A percentile compares a stretch with the other conserved stretches of the same genome.
Conservation (phyloP, 2,113 vertebrate species). For the Eleginops maclovinus region DNA sequence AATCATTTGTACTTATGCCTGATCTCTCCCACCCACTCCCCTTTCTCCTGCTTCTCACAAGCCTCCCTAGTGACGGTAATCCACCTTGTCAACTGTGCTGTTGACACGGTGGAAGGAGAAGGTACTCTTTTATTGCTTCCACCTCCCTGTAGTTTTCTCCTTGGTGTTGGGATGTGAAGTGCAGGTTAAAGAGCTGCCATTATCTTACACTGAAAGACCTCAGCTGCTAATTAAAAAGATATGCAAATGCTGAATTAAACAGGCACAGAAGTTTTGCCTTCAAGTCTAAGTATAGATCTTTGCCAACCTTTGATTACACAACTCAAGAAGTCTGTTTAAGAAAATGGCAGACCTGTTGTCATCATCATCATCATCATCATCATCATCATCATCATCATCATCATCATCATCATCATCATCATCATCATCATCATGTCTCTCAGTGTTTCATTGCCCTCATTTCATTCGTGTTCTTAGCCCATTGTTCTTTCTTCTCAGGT, state of each 20-base stretch:
- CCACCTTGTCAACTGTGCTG: slow-evolving; percentile 94
- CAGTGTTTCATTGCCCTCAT: slow-evolving; percentile 29
- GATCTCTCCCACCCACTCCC: slow-evolving; percentile 86
- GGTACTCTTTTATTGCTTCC: slow-evolving; percentile 86
- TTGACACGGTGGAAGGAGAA: slow-evolving; percentile 95
- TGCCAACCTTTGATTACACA: slow-evolving; percentile 7
- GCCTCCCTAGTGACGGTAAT: slow-evolving; percentile 99
- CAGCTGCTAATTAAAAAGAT: slow-evolving; percentile 30
- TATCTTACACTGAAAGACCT: slow-evolving; percentile 69
- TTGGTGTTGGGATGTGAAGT: slow-evolving; percentile 68
- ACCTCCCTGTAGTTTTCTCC: slow-evolving; percentile 52
- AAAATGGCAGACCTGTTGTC: slow-evolving; percentile 69
- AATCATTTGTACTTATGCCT: slow-evolving; percentile 82
- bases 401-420: too few relatives aligned
- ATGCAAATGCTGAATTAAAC: slow-evolving; percentile 16
- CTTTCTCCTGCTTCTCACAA: slow-evolving; percentile 87
- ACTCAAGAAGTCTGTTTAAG: slow-evolving; percentile 62
- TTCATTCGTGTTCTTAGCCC: slow-evolving; percentile 43
- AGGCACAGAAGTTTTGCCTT: background rate
- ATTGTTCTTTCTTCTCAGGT: slow-evolving; percentile 52
- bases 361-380: too few relatives aligned
- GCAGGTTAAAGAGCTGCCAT: slow-evolving; percentile 72
- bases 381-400: too few relatives aligned
- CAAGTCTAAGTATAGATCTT: background rate
- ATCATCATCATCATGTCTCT: background rate